Percentiles rank a stretch among this genome's conserved stretches.
These are phyloP conservation scores for Oxygymnocypris stewartii DNA, from an alignment of 2,113 vertebrate genomes.

Conservation along the genomic window DNA sequence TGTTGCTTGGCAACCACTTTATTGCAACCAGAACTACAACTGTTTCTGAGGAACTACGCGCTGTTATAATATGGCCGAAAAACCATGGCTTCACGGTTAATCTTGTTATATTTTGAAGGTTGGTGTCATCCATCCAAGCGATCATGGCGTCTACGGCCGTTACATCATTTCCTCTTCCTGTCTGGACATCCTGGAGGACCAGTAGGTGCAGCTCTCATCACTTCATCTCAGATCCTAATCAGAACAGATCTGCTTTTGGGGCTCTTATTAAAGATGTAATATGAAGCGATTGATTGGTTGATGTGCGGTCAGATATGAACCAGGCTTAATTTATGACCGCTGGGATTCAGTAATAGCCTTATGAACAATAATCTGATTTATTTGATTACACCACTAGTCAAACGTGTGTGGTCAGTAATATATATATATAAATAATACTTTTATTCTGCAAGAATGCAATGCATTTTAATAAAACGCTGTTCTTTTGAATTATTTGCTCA, in stretches of 20 bases:
- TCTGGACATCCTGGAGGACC: constrained; percentile 86
- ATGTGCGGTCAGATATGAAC: background rate
- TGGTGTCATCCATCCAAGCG: constrained; percentile 87
- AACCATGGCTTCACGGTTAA: too few relatives aligned
- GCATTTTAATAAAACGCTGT: too few relatives aligned
- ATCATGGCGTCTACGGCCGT: constrained; percentile 87
- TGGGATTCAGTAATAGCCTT: background rate
- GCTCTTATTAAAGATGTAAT: background rate
- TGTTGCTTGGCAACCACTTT: too few relatives aligned
- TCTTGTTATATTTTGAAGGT: constrained; percentile 62
- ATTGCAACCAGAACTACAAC: too few relatives aligned
- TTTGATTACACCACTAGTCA: background rate
- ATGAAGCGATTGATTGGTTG: background rate
- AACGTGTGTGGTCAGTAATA: background rate
- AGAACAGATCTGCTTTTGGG: background rate
- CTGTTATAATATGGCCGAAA: too few relatives aligned
- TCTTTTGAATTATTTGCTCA: too few relatives aligned
- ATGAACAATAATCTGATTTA: background rate
- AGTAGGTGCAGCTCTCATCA: constrained; percentile 73
- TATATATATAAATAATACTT: background rate
- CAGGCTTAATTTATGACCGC: background rate
- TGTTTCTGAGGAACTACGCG: too few relatives aligned
- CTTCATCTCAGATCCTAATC: background rate
- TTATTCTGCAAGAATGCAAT: too few relatives aligned
- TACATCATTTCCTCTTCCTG: constrained; percentile 87